phyloP scores from a whole-genome alignment of 1,140 invertebrate genomes.

The Listronotus oregonensis region DNA sequence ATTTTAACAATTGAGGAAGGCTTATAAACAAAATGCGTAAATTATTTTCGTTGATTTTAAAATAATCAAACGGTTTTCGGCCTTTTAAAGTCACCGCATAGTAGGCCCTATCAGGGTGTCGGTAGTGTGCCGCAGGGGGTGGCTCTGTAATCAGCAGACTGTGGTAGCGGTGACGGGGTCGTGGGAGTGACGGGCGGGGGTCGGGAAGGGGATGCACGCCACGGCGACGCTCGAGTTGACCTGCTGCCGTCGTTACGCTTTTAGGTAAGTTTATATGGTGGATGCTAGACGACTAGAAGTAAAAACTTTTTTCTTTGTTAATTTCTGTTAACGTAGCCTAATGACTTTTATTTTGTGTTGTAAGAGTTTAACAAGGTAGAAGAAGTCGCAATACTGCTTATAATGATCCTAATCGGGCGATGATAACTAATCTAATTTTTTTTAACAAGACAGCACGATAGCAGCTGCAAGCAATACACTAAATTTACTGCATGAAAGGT shows the following conservation, averaged over 20 bases:
- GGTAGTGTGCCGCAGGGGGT: conserved; percentile 38
- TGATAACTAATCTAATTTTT: no score
- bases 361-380: no score
- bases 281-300: conserved; percentile 8
- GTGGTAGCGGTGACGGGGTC: conserved; percentile 44
- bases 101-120: conserved; percentile 29
- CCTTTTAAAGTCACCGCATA: conserved; percentile 11
- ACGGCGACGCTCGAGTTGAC: conserved; percentile 53
- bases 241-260: conserved; percentile 49
- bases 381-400: no score
- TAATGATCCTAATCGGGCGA: no score
- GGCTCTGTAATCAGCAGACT: conserved; percentile 52
- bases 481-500: no score
- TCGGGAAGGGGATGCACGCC: conserved; percentile 45
- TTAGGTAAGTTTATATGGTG: conserved; percentile 9
- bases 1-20: no score
- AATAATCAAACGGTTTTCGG: conserved; percentile 7
- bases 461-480: no score
- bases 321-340: no score
- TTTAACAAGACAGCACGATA: no score
- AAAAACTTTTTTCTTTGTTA: no score
- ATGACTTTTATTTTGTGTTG: no score
- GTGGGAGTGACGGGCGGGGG: conserved; percentile 29
- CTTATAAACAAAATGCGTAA: no score
- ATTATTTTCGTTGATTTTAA: not conserved